Evolutionary conservation across 2,113 vertebrate species (phyloP).

Genomic region (Aepyceros melampus): DNA sequence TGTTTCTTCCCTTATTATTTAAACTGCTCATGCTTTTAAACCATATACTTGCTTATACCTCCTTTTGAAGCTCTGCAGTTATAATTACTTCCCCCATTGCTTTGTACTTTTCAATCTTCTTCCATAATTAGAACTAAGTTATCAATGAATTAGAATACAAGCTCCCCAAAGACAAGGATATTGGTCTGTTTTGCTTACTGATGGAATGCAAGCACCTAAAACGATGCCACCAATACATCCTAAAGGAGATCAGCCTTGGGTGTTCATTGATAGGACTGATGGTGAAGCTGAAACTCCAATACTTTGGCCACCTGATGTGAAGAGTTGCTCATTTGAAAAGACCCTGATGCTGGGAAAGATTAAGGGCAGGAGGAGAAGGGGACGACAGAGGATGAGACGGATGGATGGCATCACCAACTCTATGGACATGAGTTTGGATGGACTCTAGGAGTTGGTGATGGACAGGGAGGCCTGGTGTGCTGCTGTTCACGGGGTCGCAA

Average conservation of each 20-base stretch:
- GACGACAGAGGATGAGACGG: no score
- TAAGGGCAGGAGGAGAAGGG: no score
- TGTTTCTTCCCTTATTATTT: not conserved
- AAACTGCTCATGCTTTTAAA: slow-evolving; percentile 4
- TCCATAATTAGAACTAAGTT: not conserved
- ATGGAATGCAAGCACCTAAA: not conserved
- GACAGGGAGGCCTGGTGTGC: no score
- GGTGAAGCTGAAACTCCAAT: not conserved
- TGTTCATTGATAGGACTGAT: not conserved
- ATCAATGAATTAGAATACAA: not conserved
- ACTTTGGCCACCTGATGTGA: not conserved
- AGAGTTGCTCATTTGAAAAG: not conserved
- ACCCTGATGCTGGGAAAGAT: no score
- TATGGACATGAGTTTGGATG: no score
- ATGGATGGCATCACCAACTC: no score
- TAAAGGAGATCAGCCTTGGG: not conserved
- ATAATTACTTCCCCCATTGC: not conserved
- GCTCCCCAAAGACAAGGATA: not conserved
- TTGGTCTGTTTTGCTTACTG: not conserved
- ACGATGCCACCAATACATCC: not conserved
- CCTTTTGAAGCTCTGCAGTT: not conserved
- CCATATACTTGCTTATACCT: not conserved
- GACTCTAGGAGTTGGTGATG: no score
- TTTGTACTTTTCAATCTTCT: not conserved
- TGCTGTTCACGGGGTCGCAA: no score